Percentiles rank a stretch among this genome's conserved stretches.
Evolutionary conservation across 2,888 invertebrate genomes (phyloP).

Genomic region (Drosophila bunnanda): DNA sequence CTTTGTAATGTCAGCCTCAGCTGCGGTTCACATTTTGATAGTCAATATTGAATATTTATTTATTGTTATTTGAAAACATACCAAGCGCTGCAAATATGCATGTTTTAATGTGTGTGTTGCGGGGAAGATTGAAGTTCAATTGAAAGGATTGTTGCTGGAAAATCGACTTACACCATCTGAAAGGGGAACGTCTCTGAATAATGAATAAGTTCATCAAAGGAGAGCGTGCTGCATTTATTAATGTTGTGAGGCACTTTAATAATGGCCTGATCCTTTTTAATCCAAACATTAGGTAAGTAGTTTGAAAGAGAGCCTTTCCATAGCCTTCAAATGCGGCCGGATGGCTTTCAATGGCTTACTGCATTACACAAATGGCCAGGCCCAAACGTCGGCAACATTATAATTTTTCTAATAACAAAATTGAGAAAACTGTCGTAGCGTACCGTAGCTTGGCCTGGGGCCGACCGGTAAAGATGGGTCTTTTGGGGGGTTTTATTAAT

Average conservation of each 20-base stretch:
- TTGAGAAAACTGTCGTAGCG: conserved; percentile 16
- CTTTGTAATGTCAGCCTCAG: conserved; percentile 68
- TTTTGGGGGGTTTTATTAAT: conserved; percentile 37
- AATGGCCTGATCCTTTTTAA: background rate
- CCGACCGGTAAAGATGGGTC: conserved; percentile 13
- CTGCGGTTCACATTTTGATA: conserved; percentile 54
- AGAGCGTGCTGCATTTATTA: background rate
- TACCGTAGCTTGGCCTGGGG: conserved; percentile 1
- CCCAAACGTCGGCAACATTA: conserved; percentile 31
- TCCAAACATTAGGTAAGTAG: conserved; percentile 3
- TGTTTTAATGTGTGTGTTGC: conserved; percentile 1
- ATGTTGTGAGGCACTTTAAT: background rate
- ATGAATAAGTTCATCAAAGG: conserved; percentile 7
- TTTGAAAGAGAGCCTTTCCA: background rate
- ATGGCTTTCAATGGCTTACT: conserved; percentile 40
- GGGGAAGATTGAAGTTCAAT: conserved; percentile 8
- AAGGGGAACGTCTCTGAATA: conserved; percentile 3
- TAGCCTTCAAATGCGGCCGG: conserved; percentile 13
- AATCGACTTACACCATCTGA: conserved; percentile 9
- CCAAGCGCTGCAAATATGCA: conserved; percentile 5
- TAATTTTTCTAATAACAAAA: conserved; percentile 38
- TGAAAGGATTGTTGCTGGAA: conserved; percentile 13
- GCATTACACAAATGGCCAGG: conserved; percentile 28
- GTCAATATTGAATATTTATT: conserved; percentile 76
- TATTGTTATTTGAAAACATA: conserved; percentile 60